These are phyloP conservation scores for Seriola rivoliana DNA, from an alignment of 2,113 vertebrate species.

Conservation along the genomic window DNA sequence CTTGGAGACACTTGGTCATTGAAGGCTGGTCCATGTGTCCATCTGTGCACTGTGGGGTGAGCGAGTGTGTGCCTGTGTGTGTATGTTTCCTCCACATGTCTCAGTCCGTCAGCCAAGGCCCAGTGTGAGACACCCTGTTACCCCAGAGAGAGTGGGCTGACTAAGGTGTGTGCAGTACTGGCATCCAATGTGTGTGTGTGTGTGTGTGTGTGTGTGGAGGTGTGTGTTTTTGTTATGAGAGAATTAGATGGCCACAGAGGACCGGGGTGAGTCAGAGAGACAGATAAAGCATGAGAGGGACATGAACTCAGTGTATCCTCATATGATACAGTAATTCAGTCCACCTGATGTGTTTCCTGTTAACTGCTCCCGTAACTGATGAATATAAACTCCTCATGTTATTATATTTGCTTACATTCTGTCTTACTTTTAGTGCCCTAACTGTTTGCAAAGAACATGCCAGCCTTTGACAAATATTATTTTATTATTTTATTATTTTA, in stretches of 20 bases:
- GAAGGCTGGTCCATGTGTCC: conserved; percentile 56
- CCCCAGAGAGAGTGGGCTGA: conserved; percentile 63
- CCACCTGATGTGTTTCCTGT: not conserved
- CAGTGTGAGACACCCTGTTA: conserved; percentile 61
- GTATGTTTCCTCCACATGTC: conserved; percentile 43
- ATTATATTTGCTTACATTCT: too few relatives aligned
- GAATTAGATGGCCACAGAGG: not conserved
- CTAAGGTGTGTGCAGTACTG: conserved; percentile 39
- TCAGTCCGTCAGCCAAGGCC: conserved; percentile 46
- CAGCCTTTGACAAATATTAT: too few relatives aligned
- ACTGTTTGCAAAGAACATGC: too few relatives aligned
- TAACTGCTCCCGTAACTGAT: too few relatives aligned
- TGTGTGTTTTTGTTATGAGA: conserved; percentile 10
- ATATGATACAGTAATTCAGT: not conserved
- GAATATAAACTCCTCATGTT: too few relatives aligned
- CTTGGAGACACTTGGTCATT: conserved; percentile 56
- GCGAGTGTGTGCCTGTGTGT: conserved; percentile 16
- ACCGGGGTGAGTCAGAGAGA: conserved; percentile 10
- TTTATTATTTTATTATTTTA: too few relatives aligned
- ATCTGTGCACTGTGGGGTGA: conserved; percentile 59
- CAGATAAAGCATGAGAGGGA: not conserved
- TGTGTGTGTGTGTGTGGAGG: conserved; percentile 2
- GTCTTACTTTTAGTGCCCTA: too few relatives aligned
- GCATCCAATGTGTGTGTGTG: conserved; percentile 10
- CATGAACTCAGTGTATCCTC: conserved; percentile 5